Evolutionary conservation across 2,797 vertebrate genomes (phyloP).

Genomic region (Onychomys arenicola): DNA sequence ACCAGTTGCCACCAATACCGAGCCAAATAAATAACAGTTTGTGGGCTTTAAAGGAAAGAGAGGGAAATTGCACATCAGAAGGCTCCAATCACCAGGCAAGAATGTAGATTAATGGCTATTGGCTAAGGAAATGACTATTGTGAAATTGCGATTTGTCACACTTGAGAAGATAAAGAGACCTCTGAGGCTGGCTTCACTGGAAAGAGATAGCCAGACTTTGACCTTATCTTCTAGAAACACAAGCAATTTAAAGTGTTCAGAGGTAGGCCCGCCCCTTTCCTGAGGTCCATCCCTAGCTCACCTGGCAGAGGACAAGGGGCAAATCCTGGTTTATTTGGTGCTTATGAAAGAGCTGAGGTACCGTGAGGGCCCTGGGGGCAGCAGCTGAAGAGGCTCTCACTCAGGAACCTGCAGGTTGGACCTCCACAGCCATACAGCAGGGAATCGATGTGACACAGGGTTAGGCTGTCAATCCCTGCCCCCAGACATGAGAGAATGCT

Average conservation of each 20-base stretch:
- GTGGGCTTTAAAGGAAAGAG: not conserved
- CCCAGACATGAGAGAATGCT: not conserved
- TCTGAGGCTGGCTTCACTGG: not conserved
- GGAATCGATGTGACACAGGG: not conserved
- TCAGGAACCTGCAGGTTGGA: not conserved
- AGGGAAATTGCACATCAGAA: not conserved
- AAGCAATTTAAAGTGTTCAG: not conserved
- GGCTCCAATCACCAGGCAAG: not conserved
- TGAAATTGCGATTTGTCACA: not conserved
- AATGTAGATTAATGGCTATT: not conserved
- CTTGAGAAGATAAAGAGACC: slow-evolving; percentile 24
- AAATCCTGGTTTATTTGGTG: not conserved
- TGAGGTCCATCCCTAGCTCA: not conserved
- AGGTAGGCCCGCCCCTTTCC: not conserved
- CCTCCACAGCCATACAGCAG: not conserved
- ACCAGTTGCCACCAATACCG: not conserved
- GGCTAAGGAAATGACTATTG: slow-evolving; percentile 23
- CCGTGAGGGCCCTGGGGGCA: not conserved
- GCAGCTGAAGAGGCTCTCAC: not conserved
- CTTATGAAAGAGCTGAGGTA: not conserved
- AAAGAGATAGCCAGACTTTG: not conserved
- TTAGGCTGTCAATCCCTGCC: not conserved
- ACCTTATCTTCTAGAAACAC: not conserved
- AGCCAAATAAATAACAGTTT: not conserved
- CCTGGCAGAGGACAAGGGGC: not conserved